Percentiles rank a stretch among this genome's conserved stretches.
Evolutionary conservation across 1,140 invertebrate species (phyloP).

Genomic region (Drosophila melanogaster): Release_6_plus_ISO1_MT NT_033777.3:13559001-13559500

Average conservation of each 20-base stretch:
- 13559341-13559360: conserved; percentile 9
- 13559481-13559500: conserved; percentile 73
- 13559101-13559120: too few species aligned
- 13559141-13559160: too few species aligned
- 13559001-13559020: too few species aligned
- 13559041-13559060: too few species aligned
- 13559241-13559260: neutral
- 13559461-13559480: conserved; percentile 71
- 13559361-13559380: conserved; percentile 13
- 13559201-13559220: too few species aligned
- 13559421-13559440: conserved; percentile 62
- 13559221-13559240: neutral
- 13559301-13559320: neutral
- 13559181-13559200: too few species aligned
- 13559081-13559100: too few species aligned
- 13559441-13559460: conserved; percentile 48
- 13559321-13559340: neutral
- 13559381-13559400: conserved; percentile 2
- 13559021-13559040: too few species aligned
- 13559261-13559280: neutral
- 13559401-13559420: conserved; percentile 30
- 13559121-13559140: too few species aligned
- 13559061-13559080: too few species aligned
- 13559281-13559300: neutral
- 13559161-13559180: too few species aligned